Evolutionary conservation across 2,888 invertebrate genomes (phyloP).

Genomic region (Lamellibrachia satsuma): DNA sequence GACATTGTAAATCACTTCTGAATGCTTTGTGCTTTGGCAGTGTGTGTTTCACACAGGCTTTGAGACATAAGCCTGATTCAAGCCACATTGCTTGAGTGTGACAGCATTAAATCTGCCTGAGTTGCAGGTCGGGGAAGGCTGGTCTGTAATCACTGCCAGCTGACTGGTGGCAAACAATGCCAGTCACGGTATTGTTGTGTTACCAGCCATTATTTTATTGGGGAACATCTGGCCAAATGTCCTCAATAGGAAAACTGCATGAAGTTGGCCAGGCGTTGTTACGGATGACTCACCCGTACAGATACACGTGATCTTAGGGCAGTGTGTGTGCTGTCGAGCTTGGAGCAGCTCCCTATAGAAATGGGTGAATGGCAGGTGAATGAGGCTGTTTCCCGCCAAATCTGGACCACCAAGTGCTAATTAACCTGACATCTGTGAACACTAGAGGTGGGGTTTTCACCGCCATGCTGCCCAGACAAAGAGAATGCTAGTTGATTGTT

Average conservation of each 20-base stretch:
- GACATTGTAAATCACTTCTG: not conserved
- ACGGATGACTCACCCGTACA: not conserved
- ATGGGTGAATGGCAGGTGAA: constrained; percentile 17
- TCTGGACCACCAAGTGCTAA: constrained; percentile 3
- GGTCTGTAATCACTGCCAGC: not conserved
- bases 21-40: not conserved
- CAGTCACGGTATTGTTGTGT: not conserved
- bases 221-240: not conserved
- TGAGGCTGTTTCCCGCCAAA: constrained; percentile 3
- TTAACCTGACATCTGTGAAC: constrained; percentile 17
- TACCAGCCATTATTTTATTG: not conserved
- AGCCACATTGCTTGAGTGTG: not conserved
- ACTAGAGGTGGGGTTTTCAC: not conserved
- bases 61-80: not conserved
- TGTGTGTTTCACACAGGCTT: not conserved
- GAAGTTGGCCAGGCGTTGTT: not conserved
- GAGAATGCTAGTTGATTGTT: not conserved
- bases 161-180: not conserved
- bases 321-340: not conserved
- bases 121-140: not conserved
- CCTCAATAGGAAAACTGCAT: not conserved
- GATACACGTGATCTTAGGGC: not conserved
- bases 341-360: not conserved
- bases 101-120: not conserved
- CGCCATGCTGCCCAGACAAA: not conserved